Percentiles rank a stretch among this genome's conserved stretches.
phyloP scores from a whole-genome alignment of 2,797 vertebrate species.

The Falco concolor region DNA sequence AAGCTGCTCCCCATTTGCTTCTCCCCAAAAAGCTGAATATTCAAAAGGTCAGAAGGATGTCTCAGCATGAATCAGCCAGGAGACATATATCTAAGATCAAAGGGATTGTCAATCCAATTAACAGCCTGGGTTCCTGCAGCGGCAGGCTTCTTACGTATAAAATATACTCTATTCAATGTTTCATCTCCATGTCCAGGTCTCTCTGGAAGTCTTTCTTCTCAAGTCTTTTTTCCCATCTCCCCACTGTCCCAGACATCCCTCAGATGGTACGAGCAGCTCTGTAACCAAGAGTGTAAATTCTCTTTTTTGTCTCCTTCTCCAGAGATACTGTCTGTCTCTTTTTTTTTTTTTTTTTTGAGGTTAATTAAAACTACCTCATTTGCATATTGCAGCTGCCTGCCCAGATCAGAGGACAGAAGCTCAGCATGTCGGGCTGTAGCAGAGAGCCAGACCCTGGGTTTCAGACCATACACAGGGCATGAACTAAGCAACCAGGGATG shows the following conservation, averaged over 20 bases:
- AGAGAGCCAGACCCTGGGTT: neutral
- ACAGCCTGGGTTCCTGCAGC: neutral
- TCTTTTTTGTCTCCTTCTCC: neutral
- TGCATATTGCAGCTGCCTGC: neutral
- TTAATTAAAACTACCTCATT: neutral
- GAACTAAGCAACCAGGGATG: neutral
- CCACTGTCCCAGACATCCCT: neutral
- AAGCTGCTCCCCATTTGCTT: neutral
- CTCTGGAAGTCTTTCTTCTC: neutral
- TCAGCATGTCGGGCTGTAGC: neutral
- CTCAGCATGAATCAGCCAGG: conserved; percentile 17
- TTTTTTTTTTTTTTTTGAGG: neutral
- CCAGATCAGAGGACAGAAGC: neutral
- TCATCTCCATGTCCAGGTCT: neutral
- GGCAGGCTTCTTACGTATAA: neutral
- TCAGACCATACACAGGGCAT: neutral
- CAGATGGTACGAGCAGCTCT: neutral
- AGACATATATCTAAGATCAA: neutral
- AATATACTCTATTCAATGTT: neutral
- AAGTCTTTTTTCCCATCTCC: neutral
- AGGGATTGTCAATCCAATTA: neutral
- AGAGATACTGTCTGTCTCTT: neutral
- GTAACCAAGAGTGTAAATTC: neutral
- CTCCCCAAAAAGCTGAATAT: neutral
- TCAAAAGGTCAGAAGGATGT: conserved; percentile 19